Evolutionary conservation across 2,888 invertebrate genomes (phyloP).

Genomic region (Heliconius cydno): DNA sequence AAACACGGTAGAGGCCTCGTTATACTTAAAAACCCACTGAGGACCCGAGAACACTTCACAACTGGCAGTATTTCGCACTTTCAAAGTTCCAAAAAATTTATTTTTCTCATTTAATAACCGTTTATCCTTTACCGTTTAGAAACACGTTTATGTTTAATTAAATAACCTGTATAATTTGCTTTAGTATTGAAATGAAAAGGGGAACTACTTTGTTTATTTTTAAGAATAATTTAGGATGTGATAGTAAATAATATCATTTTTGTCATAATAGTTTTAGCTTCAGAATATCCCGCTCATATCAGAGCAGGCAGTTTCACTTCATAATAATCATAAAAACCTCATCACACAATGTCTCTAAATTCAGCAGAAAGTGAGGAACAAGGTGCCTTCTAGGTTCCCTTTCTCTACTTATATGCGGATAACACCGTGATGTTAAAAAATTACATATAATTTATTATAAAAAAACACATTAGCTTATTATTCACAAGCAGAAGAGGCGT

Average conservation of each 20-base stretch:
- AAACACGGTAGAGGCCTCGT: slow-evolving; percentile 43
- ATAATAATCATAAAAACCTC: too few relatives aligned
- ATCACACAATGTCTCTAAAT: too few relatives aligned
- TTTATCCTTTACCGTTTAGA: slow-evolving; percentile 18
- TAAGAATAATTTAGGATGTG: too few relatives aligned
- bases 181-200: too few relatives aligned
- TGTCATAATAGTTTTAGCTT: too few relatives aligned
- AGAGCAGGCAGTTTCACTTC: too few relatives aligned
- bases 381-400: too few relatives aligned
- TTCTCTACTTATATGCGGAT: background rate
- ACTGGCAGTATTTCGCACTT: slow-evolving; percentile 47
- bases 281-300: too few relatives aligned
- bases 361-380: too few relatives aligned
- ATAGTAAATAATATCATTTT: too few relatives aligned
- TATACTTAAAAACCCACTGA: slow-evolving; percentile 48
- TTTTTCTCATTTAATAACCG: slow-evolving; percentile 35
- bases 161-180: too few relatives aligned
- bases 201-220: too few relatives aligned
- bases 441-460: slow-evolving; percentile 7
- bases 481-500: slow-evolving; percentile 18
- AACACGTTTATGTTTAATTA: slow-evolving; percentile 2
- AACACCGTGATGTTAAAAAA: background rate
- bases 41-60: slow-evolving; percentile 45
- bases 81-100: slow-evolving; percentile 35
- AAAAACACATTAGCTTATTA: slow-evolving; percentile 3